Conservation (phyloP, 2,797 vertebrate species). For the Coilia nasus region DNA sequence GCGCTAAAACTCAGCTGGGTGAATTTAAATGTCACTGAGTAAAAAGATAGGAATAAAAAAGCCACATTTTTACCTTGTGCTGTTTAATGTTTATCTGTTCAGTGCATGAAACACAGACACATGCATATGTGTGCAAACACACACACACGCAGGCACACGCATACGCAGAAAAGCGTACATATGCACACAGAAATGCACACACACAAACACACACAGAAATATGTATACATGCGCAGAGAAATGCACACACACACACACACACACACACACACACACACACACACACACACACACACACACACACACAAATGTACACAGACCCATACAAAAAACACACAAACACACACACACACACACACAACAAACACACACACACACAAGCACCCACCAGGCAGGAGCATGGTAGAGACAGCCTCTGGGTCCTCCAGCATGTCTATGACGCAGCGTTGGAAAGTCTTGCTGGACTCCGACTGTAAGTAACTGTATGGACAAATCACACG, state of each 20-base stretch:
- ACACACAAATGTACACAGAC: background rate
- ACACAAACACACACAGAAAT: too few relatives aligned
- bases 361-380: conserved; percentile 8
- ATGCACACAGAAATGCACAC: background rate
- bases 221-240: background rate
- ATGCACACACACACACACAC: conserved; percentile 6
- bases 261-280: conserved; percentile 34
- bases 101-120: background rate
- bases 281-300: background rate
- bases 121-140: background rate
- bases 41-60: background rate
- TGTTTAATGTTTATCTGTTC: background rate
- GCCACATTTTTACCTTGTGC: background rate
- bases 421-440: conserved; percentile 87
- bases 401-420: conserved; percentile 89
- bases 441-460: conserved; percentile 89
- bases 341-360: background rate
- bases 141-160: background rate
- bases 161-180: background rate
- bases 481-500: conserved; percentile 60
- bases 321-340: background rate
- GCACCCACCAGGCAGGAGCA: conserved; percentile 88
- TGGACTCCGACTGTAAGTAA: conserved; percentile 87
- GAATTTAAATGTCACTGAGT: background rate
- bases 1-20: background rate